Evolutionary conservation across 1,140 invertebrate genomes (phyloP).

Genomic region (Linepithema humile): DNA sequence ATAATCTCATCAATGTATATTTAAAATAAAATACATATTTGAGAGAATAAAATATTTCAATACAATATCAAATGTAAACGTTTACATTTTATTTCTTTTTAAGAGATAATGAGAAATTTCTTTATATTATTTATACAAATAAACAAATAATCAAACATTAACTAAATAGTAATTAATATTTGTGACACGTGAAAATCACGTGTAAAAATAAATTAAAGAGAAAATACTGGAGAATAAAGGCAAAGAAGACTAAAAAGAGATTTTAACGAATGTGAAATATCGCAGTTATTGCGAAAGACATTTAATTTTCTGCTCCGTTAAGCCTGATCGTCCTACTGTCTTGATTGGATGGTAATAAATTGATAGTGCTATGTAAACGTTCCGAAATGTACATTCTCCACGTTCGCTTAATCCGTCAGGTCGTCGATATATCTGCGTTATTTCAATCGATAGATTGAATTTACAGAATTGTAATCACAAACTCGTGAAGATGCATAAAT

Average conservation of each 20-base stretch:
- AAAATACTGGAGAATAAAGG: background rate
- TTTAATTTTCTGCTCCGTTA: conserved; percentile 23
- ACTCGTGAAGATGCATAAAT: conserved; percentile 1
- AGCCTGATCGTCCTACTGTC: background rate
- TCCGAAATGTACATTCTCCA: background rate
- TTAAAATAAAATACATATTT: background rate
- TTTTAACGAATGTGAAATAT: conserved; percentile 13
- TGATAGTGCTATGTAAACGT: background rate
- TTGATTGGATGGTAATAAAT: conserved; percentile 37
- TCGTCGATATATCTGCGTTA: background rate
- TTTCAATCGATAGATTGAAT: conserved; percentile 9
- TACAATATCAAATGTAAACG: background rate
- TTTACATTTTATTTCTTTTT: background rate
- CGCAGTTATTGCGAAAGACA: background rate
- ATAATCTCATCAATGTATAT: background rate
- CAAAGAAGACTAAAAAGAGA: background rate
- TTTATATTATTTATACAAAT: background rate
- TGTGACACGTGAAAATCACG: no score
- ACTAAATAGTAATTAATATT: no score
- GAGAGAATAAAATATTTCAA: background rate
- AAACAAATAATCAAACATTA: no score
- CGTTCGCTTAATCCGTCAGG: conserved; percentile 4
- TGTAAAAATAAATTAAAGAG: background rate
- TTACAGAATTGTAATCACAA: background rate
- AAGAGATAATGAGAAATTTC: background rate